Evolutionary conservation across 1,140 invertebrate species (phyloP).

Genomic region (Chrysopa pallens): DNA sequence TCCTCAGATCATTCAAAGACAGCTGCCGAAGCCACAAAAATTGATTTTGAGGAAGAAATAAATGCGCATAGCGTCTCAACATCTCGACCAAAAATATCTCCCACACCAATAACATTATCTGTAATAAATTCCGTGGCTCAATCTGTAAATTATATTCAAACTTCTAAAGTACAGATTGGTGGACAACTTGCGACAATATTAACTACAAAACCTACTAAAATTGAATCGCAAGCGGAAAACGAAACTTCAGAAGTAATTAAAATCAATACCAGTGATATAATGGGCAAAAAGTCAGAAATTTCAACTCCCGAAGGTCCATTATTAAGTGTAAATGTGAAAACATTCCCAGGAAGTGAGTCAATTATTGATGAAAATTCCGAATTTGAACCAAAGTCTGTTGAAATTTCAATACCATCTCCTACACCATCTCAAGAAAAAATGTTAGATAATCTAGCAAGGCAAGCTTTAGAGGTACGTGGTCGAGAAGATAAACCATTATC

Average conservation of each 20-base stretch:
- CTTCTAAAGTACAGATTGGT: background rate
- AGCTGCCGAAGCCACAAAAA: background rate
- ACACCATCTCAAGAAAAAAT: constrained; percentile 38
- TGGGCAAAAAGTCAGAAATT: background rate
- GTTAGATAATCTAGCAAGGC: constrained; percentile 35
- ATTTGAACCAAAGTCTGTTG: constrained; percentile 34
- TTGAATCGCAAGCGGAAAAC: background rate
- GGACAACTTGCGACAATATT: background rate
- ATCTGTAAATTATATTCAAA: background rate
- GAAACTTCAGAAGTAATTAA: background rate
- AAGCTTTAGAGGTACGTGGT: constrained; percentile 27
- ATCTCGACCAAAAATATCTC: background rate
- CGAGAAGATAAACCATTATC: constrained; percentile 22
- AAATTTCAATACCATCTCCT: constrained; percentile 38
- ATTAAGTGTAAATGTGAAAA: background rate
- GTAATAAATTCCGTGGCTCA: background rate
- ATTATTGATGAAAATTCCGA: constrained; percentile 20
- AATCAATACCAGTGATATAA: background rate
- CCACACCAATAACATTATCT: background rate
- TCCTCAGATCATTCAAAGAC: background rate
- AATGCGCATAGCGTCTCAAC: background rate
- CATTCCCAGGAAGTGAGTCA: background rate
- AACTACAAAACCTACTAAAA: background rate
- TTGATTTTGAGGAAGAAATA: background rate
- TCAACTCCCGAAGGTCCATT: background rate